phyloP scores from a whole-genome alignment of 2,797 vertebrate species.

The Rhinophrynus dorsalis region DNA sequence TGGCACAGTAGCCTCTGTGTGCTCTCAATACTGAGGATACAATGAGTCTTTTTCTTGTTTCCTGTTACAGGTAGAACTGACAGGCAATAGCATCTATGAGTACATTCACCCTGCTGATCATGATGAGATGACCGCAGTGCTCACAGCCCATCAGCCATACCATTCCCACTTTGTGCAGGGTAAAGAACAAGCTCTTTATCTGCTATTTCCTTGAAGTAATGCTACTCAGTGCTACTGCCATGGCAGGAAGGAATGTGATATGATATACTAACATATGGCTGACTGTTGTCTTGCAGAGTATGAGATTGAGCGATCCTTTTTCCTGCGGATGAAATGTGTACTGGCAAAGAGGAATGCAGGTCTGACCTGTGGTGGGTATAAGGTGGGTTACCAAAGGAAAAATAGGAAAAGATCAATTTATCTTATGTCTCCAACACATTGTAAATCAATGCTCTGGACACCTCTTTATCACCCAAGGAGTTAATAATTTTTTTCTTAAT shows the following conservation, averaged over 20 bases:
- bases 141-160: slow-evolving; percentile 93
- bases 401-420: background rate
- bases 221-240: no score
- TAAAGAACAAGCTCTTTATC: no score
- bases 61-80: slow-evolving; percentile 91
- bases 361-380: slow-evolving; percentile 95
- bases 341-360: slow-evolving; percentile 95
- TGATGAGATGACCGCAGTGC: slow-evolving; percentile 94
- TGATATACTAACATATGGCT: no score
- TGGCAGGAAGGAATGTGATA: no score
- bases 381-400: slow-evolving; percentile 70
- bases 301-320: slow-evolving; percentile 95
- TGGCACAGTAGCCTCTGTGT: no score
- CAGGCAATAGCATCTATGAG: slow-evolving; percentile 96
- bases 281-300: slow-evolving; percentile 74
- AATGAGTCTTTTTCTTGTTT: background rate
- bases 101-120: slow-evolving; percentile 97
- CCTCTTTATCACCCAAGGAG: no score
- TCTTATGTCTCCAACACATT: no score
- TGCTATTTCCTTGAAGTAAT: no score
- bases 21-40: no score
- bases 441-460: no score
- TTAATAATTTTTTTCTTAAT: no score
- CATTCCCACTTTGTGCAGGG: slow-evolving; percentile 96
- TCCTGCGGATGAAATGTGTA: slow-evolving; percentile 96